These are phyloP conservation scores for Nemoura dubitans DNA, from an alignment of 2,888 invertebrate genomes.

Conservation along the genomic window DNA sequence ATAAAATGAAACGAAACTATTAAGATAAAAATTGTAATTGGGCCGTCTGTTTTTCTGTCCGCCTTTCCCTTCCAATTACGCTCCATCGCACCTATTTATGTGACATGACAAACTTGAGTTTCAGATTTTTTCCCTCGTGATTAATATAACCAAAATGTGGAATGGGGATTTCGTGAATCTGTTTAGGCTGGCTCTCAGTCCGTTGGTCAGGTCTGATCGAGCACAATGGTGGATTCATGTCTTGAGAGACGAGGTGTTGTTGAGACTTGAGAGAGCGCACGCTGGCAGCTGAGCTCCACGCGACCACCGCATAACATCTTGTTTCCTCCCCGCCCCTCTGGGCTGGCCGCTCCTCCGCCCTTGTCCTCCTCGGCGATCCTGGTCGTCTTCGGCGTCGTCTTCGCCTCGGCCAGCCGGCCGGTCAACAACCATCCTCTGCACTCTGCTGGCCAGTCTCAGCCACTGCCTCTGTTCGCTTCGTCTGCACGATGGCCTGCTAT, in stretches of 20 bases:
- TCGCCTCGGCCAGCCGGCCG: constrained; percentile 17
- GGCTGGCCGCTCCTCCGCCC: neutral
- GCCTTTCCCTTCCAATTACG: constrained; percentile 21
- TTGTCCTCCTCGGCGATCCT: constrained; percentile 26
- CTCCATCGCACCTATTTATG: constrained; percentile 31
- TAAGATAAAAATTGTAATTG: constrained; percentile 40
- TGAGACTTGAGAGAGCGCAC: constrained; percentile 33
- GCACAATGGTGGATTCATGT: neutral
- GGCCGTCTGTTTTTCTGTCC: constrained; percentile 34
- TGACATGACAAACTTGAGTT: constrained; percentile 12
- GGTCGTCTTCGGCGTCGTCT: constrained; percentile 23
- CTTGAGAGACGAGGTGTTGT: constrained; percentile 33
- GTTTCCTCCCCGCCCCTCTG: constrained; percentile 36
- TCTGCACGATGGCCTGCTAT: constrained; percentile 29
- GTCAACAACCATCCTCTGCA: constrained; percentile 27
- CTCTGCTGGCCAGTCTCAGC: constrained; percentile 24
- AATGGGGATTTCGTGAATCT: neutral
- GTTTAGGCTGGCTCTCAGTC: neutral
- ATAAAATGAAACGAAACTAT: constrained; percentile 38
- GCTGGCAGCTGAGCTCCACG: constrained; percentile 40
- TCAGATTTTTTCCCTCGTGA: constrained; percentile 3
- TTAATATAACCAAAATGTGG: constrained; percentile 15
- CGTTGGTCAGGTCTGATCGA: neutral
- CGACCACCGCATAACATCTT: constrained; percentile 41
- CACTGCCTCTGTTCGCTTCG: constrained; percentile 42